Conservation (phyloP, 2,797 vertebrate species). For the Alosa sapidissima region DNA sequence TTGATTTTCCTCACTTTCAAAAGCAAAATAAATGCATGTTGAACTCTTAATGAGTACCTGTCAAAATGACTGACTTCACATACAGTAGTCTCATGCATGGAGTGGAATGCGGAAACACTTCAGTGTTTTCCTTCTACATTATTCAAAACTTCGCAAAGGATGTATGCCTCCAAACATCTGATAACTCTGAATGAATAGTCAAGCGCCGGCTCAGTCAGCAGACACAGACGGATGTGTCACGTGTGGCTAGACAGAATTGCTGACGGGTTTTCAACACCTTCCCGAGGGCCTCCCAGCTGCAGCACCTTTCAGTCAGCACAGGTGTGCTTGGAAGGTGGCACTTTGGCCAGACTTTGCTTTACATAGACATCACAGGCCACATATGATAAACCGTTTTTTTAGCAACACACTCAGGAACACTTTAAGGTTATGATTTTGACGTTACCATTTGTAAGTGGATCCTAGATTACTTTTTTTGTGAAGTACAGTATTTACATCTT, state of each 20-base stretch:
- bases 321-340: neutral
- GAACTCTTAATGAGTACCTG: neutral
- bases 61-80: neutral
- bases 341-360: neutral
- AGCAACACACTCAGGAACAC: neutral
- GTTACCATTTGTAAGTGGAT: neutral
- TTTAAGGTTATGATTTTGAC: neutral
- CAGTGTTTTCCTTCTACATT: neutral
- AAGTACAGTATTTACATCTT: neutral
- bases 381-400: neutral
- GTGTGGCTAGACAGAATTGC: neutral
- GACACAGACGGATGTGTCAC: neutral
- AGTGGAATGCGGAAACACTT: neutral
- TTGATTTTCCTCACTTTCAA: neutral
- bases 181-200: neutral
- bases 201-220: neutral
- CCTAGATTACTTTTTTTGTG: neutral
- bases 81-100: too few species aligned
- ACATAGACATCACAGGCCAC: neutral
- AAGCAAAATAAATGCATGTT: slow-evolving; percentile 3
- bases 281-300: neutral
- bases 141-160: neutral
- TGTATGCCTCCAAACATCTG: neutral
- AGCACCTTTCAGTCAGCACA: neutral
- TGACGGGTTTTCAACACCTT: slow-evolving; percentile 5